Conservation (phyloP, 2,797 vertebrate species). For the Scarus forsteni region DNA sequence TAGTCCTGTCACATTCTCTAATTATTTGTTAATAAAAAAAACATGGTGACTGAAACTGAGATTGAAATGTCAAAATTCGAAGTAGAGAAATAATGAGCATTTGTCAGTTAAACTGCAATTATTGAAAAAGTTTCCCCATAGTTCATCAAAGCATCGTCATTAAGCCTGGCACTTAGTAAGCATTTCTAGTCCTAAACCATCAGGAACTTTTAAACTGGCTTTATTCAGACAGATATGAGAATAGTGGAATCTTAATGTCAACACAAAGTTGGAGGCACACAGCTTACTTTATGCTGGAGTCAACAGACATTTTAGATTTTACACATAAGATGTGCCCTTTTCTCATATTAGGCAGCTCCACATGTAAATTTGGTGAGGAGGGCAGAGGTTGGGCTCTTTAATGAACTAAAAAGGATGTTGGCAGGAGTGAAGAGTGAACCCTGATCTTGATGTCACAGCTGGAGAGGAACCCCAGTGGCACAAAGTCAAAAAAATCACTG, state of each 20-base stretch:
- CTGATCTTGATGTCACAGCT: not conserved
- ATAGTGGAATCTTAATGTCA: not conserved
- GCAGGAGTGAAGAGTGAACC: not conserved
- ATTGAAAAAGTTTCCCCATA: too few relatives aligned
- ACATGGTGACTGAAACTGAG: too few relatives aligned
- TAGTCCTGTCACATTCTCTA: too few relatives aligned
- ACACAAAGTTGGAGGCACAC: not conserved
- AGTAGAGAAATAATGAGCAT: too few relatives aligned
- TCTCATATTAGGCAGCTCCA: not conserved
- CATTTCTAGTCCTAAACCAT: too few relatives aligned
- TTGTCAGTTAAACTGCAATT: too few relatives aligned
- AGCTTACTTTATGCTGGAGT: not conserved
- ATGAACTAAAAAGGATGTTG: conserved; percentile 4
- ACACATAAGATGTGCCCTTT: not conserved
- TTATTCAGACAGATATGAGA: too few relatives aligned
- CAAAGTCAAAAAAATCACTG: not conserved
- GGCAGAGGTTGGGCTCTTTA: not conserved
- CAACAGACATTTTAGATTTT: not conserved
- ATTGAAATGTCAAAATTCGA: too few relatives aligned
- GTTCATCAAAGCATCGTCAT: too few relatives aligned
- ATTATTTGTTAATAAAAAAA: too few relatives aligned
- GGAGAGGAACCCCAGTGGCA: not conserved
- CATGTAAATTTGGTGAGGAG: conserved; percentile 6
- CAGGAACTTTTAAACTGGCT: too few relatives aligned
- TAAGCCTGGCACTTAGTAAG: too few relatives aligned